Conservation (phyloP, 2,113 vertebrate species). For the Lathamus discolor region DNA sequence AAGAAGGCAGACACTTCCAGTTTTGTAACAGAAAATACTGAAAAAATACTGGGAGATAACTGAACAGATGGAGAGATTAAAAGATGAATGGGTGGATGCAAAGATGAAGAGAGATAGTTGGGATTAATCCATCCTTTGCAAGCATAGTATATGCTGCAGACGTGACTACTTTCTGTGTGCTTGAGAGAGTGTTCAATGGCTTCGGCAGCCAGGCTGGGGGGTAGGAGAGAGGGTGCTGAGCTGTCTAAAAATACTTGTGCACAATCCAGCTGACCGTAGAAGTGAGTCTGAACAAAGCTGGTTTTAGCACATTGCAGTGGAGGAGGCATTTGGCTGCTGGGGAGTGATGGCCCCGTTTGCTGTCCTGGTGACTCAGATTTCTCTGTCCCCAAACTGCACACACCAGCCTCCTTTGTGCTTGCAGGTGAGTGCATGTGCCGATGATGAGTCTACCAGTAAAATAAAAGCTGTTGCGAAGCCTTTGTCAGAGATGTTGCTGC, state of each 20-base stretch:
- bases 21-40: not conserved
- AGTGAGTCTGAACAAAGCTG: not conserved
- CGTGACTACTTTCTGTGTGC: not conserved
- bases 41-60: not conserved
- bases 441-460: not conserved
- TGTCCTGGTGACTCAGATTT: not conserved
- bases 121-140: not conserved
- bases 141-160: not conserved
- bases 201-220: not conserved
- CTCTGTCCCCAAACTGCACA: not conserved
- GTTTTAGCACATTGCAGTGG: not conserved
- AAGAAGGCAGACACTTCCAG: not conserved
- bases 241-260: not conserved
- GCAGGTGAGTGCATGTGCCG: not conserved
- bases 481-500: not conserved
- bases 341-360: rapidly evolving
- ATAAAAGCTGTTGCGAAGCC: not conserved
- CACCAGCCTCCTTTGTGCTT: rapidly evolving
- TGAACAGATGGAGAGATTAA: not conserved
- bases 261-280: not conserved
- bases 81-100: not conserved
- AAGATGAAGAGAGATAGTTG: not conserved
- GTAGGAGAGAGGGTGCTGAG: not conserved
- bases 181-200: not conserved
- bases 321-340: not conserved